Base-by-base conservation (phyloP, 2,113 vertebrate genomes). In the Larimichthys polyactis region DNA sequence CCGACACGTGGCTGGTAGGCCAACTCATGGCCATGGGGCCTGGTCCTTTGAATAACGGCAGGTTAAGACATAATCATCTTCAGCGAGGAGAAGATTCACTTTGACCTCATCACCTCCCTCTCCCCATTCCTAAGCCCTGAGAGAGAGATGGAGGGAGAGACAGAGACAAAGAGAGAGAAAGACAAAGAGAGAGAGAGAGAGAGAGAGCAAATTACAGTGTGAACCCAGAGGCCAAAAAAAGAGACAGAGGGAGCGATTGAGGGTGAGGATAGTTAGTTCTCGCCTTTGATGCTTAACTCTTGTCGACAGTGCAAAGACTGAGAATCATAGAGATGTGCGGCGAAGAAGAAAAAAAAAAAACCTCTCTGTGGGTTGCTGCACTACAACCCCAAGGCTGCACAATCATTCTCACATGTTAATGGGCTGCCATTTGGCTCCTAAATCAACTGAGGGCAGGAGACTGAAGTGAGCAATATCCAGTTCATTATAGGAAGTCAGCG, bases 1-100 rank as follows among this genome's bases (percentile, higher is more conserved):
- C 63, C 24, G 83, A 85, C 92, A 72, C 85, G 82, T 83, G 87
- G 85, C 85, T 69, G 60, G 27, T 62, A 60, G 91, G 81, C 83
- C 85, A 62, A 88, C 89, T 93, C 92, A 92, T 89, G 92, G 93
- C 92, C 91, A 89, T 65, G 11, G 92, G 91, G 90, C 90, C 86
- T 66, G 80, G 87, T 86, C 79, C 88, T 94, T 92, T 94, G 91
- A 94, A 94, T 94, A 93, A 93, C 88, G 68, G 92, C 88, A 88
- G 92, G 93, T 94, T 94, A 94, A 92, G 90, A 94, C 94, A 93
- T 95, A 95, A 95, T 95, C 93, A 94, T 95, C 93, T 93, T 87
- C 88, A 55, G 86, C 76, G 58, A 88, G 81, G 81, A 92, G 93
- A 95, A 94, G 93, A 94, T 94, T 95, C 93, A 90, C 94, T 94